Base-by-base conservation (phyloP, 2,888 invertebrate species). In the Trissolcus japonicus region DNA sequence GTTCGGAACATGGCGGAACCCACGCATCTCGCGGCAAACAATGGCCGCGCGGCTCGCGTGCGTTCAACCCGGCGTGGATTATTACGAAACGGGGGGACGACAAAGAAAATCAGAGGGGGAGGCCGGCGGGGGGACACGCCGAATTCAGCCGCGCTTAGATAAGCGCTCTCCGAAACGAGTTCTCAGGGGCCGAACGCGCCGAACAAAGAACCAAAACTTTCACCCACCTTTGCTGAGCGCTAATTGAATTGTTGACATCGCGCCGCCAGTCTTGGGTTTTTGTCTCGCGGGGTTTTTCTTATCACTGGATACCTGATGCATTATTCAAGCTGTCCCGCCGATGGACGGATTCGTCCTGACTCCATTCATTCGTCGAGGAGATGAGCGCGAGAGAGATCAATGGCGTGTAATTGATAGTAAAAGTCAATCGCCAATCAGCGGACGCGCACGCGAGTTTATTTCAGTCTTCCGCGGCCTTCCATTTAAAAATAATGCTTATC, bases 321-420 rank as follows among this genome's bases (percentile, higher is more conserved):
- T 54, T 54, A 54, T 54, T 54, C 25, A 54, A 17, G 14, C 3
- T 48, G 35, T 21, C 62, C 53, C 53, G 41, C 25, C 43, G 43
- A 29, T 53, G 53, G 40, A 41, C 41, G 21, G 16, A 7, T 62
- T 43, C 25, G 25, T 25, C 25, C 35, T 9, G 35, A 35, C 9
- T 11, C 11, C 35, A 35, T 35, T 35, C 9, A 35, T 29, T 1
- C 29, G 54, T 41, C 43, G 51, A 54, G 53, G 41, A 63, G 54
- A 43, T 35, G 50, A 46, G 59, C 61, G 21, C 65, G 65, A 56
- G 66, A 48, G 65, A 56, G 66, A 48, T 59, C 55, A 57, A 67
- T 56, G 59, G 67, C 53, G 41, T 48, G 50, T 69, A 69, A 61
- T 69, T 69, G 61, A 69, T 69, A 69, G 69, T 61, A 69, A 61